Evolutionary conservation across 2,113 vertebrate genomes (phyloP).

Genomic region (Chrysochloris asiatica): DNA sequence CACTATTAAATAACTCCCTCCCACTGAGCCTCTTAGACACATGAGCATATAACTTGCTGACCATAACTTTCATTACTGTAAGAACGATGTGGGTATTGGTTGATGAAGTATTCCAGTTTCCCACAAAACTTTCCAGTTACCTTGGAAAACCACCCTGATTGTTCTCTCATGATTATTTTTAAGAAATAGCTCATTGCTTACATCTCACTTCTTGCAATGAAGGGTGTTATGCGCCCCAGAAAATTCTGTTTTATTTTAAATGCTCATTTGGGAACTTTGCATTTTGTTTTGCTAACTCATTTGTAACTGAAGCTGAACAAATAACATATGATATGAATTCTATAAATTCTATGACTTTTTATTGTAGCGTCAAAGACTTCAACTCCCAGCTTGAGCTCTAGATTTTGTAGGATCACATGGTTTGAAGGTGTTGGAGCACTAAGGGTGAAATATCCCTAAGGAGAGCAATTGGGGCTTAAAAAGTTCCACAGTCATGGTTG

Average conservation of each 20-base stretch:
- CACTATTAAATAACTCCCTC: not conserved
- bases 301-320: conserved; percentile 64
- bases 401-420: not conserved
- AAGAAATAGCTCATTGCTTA: conserved; percentile 44
- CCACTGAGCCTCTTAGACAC: not conserved
- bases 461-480: not conserved
- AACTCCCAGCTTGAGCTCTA: conserved; percentile 54
- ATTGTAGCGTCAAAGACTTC: conserved; percentile 62
- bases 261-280: conserved; percentile 72
- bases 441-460: not conserved
- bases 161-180: not conserved
- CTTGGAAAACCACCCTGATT: conserved; percentile 22
- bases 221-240: conserved; percentile 17
- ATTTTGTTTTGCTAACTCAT: conserved; percentile 73
- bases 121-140: not conserved
- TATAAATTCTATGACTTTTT: conserved; percentile 49
- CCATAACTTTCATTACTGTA: not conserved
- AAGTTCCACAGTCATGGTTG: not conserved
- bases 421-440: not conserved
- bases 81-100: not conserved
- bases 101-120: not conserved
- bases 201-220: conserved; percentile 15
- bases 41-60: not conserved
- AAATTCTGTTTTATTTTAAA: conserved; percentile 75
- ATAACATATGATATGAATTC: conserved; percentile 58